Evolutionary conservation across 2,888 invertebrate species (phyloP).

Genomic region (Coleophora deauratella): DNA sequence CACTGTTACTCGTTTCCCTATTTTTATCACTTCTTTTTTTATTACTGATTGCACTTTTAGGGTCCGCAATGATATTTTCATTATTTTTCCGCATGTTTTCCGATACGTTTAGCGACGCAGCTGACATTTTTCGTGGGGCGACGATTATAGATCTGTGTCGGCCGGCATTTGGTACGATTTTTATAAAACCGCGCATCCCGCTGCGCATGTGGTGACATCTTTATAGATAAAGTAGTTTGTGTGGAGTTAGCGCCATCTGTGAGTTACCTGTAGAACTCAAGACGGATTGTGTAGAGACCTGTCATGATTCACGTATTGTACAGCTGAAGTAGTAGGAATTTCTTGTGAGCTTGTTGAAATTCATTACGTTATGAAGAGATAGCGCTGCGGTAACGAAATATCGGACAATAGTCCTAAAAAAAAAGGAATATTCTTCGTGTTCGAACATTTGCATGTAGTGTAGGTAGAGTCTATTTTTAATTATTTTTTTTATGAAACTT

Average conservation of each 20-base stretch:
- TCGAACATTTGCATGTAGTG: no score
- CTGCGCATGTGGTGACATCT: conserved; percentile 58
- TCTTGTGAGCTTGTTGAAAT: no score
- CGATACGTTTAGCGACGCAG: conserved; percentile 33
- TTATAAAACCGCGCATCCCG: conserved; percentile 68
- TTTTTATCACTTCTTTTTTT: conserved; percentile 34
- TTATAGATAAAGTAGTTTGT: conserved; percentile 39
- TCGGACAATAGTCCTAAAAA: no score
- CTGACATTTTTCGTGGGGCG: conserved; percentile 59
- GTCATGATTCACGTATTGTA: no score
- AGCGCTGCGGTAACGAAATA: no score
- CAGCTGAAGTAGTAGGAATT: no score
- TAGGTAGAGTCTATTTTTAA: no score
- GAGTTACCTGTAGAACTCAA: neutral
- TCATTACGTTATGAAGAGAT: no score
- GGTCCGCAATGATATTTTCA: conserved; percentile 6
- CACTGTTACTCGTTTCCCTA: conserved; percentile 26
- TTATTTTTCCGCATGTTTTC: conserved; percentile 38
- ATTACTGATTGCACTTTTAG: conserved; percentile 27
- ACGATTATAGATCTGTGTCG: conserved; percentile 67
- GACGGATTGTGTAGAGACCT: neutral
- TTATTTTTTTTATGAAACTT: no score
- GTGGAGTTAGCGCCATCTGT: conserved; percentile 30
- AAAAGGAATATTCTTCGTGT: no score
- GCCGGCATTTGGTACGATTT: conserved; percentile 60